Conservation (phyloP, 2,797 vertebrate species). For the Eidolon dupreanum region DNA sequence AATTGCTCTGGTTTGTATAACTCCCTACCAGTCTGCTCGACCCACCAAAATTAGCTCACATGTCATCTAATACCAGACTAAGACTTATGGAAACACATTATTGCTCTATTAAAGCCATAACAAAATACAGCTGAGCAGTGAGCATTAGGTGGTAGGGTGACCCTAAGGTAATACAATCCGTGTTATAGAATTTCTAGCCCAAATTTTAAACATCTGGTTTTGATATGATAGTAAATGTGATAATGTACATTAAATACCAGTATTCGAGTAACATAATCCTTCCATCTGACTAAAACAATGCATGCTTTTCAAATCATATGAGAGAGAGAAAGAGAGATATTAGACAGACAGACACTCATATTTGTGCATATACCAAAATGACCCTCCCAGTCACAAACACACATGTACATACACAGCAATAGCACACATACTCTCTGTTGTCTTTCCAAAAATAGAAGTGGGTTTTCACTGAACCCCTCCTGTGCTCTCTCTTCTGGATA, state of each 20-base stretch:
- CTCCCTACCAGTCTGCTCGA: conserved; percentile 67
- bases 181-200: conserved; percentile 72
- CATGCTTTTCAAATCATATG: conserved; percentile 52
- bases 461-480: background rate
- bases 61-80: conserved; percentile 71
- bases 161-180: conserved; percentile 36
- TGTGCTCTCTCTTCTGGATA: background rate
- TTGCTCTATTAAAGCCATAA: conserved; percentile 49
- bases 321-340: background rate
- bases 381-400: background rate
- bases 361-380: background rate
- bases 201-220: conserved; percentile 67
- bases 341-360: background rate
- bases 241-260: conserved; percentile 58
- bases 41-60: conserved; percentile 63
- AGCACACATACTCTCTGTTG: background rate
- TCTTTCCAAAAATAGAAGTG: background rate
- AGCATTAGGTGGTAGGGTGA: conserved; percentile 48
- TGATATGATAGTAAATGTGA: conserved; percentile 64
- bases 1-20: conserved; percentile 76
- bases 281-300: conserved; percentile 46
- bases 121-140: conserved; percentile 70
- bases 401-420: background rate
- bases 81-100: conserved; percentile 71
- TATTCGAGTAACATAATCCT: conserved; percentile 65